These are phyloP conservation scores for Thymelicus acteon DNA, from an alignment of 2,888 invertebrate species.

Conservation along the genomic window DNA sequence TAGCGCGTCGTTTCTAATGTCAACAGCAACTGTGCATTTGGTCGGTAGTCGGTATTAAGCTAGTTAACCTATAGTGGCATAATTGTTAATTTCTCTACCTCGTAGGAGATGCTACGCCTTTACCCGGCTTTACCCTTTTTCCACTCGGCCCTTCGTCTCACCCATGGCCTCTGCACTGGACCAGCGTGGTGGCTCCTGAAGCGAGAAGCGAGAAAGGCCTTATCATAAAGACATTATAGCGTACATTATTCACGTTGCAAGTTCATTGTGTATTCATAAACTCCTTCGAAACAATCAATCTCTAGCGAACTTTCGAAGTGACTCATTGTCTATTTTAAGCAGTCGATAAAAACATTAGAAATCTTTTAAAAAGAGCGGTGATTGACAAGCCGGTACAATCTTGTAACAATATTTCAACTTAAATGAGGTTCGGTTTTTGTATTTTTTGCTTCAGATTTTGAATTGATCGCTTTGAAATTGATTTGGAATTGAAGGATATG, in stretches of 20 bases:
- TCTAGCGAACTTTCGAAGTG: constrained; percentile 47
- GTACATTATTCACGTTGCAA: not conserved
- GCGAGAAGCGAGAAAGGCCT: too few species aligned
- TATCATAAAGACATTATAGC: too few species aligned
- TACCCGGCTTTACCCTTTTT: too few species aligned
- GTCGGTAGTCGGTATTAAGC: too few species aligned
- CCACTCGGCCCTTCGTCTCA: too few species aligned
- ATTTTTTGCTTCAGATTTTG: not conserved
- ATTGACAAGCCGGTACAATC: not conserved
- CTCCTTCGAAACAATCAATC: constrained; percentile 20
- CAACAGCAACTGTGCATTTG: too few species aligned
- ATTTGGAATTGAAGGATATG: not conserved
- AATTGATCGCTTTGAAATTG: not conserved
- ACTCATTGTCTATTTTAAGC: constrained; percentile 48
- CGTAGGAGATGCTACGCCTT: too few species aligned
- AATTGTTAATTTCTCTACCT: too few species aligned
- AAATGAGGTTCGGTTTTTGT: constrained; percentile 10
- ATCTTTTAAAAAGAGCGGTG: not conserved
- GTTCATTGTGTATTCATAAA: constrained; percentile 38
- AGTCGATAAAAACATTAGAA: constrained; percentile 42
- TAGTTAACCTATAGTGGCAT: too few species aligned
- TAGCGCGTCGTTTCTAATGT: too few species aligned
- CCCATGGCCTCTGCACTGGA: too few species aligned
- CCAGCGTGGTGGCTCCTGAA: too few species aligned
- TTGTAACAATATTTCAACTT: constrained; percentile 1